Evolutionary conservation across 2,113 vertebrate species (phyloP), one percentile per base, ranked within the genome.

Genomic region (Nettapus auritus): DNA sequence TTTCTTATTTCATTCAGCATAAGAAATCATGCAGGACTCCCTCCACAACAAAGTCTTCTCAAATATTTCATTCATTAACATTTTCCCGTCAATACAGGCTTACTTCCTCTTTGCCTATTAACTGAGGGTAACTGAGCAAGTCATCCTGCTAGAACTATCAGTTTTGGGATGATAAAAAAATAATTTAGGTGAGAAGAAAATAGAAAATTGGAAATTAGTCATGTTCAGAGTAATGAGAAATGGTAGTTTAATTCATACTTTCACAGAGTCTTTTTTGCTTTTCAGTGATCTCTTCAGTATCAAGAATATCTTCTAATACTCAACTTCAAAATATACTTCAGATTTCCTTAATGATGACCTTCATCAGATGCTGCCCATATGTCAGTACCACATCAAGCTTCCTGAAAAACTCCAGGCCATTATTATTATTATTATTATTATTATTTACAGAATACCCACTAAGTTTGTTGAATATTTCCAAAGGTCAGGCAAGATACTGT

Each of bases 11-110:
- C 19, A 57, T 28, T 5, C 23, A 81, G 46, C 8, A 3, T 18
- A 83, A 82, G 25, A 13, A 70, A 71, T 38, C 4, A 66, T 0
- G 0, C 8, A 77, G 40, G 18, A 2, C 2, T 23, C 2, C 1
- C 1, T 8, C 3, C 3, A 9, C 25, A 13, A 8, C 13, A 73
- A 52, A 53, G 81, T 64, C 0, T 67, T 77, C 53, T 81, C 16
- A 78, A 68, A 28, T 81, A 68, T 56, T 90, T 84, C 1, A 82
- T 1, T 71, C 15, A 5, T 53, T 64, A 22, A 12, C 57, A 19
- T 78, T 94, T 76, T 68, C 31, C 48, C 44, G 38, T 75, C 46
- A 62, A 74, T 48, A 38, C 3, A 67, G 25, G 5, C 13, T 86
- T 1, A 5, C 11, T 60, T 91, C 29, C 11, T 59, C 23, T 88